Evolutionary conservation across 2,888 invertebrate species (phyloP).

Genomic region (Hirtodrosophila cameraria): DNA sequence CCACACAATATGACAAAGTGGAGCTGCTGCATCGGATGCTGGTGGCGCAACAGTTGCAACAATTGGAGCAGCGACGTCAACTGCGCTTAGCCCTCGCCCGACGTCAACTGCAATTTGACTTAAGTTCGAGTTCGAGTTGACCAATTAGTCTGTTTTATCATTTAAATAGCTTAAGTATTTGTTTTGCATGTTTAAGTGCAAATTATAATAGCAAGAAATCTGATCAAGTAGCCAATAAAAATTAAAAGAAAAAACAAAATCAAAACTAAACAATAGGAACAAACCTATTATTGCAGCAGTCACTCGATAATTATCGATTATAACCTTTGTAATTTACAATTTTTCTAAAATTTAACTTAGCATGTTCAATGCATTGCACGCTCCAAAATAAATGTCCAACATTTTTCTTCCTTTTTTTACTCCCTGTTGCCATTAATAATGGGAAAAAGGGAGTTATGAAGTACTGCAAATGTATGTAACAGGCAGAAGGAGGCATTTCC

Average conservation of each 20-base stretch:
- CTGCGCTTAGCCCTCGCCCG: slow-evolving; percentile 37
- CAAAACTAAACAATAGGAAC: not conserved
- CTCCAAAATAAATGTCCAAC: no score
- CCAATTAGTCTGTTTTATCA: slow-evolving; percentile 6
- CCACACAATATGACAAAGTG: slow-evolving; percentile 43
- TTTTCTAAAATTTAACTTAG: no score
- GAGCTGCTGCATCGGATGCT: slow-evolving; percentile 59
- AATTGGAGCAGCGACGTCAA: slow-evolving; percentile 52
- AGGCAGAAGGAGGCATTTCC: no score
- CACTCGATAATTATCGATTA: no score
- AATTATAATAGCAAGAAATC: slow-evolving; percentile 37
- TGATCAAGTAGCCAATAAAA: slow-evolving; percentile 30
- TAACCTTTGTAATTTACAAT: no score
- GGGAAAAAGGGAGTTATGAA: no score
- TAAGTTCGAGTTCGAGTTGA: slow-evolving; percentile 22
- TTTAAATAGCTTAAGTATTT: slow-evolving; percentile 14
- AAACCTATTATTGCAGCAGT: not conserved
- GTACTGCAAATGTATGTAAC: no score
- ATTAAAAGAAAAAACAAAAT: slow-evolving; percentile 3
- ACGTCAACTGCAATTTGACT: slow-evolving; percentile 9
- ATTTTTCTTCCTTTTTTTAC: no score
- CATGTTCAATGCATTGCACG: no score
- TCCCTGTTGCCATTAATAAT: no score
- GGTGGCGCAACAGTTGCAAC: slow-evolving; percentile 57
- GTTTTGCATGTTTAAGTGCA: slow-evolving; percentile 55